A percentile compares a stretch with the other conserved stretches of the same genome.
Conservation (phyloP, 30 jellyfish, hydroid and myxozoan species). For the Aurelia sp. region DNA sequence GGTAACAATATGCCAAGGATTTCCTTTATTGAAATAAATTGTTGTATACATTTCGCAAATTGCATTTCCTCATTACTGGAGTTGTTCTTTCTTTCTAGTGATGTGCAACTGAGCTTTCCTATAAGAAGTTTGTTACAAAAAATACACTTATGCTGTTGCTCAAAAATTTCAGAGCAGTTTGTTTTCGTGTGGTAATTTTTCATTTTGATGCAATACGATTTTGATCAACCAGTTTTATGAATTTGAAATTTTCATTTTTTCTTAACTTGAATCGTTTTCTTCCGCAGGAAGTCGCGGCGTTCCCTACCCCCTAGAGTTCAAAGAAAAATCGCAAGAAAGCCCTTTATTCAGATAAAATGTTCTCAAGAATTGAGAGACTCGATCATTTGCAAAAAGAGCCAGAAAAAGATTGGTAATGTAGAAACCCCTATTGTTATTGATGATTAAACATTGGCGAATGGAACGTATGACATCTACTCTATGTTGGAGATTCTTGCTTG, state of each 20-base stretch:
- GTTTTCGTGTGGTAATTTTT: no score
- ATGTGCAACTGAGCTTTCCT: no score
- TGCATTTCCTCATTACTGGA: no score
- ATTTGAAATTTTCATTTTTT: not conserved
- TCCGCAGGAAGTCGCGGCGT: conserved; percentile 93
- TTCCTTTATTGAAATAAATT: no score
- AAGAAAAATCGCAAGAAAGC: conserved; percentile 96
- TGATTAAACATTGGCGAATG: conserved; percentile 43
- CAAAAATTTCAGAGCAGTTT: no score
- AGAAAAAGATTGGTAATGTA: conserved; percentile 58
- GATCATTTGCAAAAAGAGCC: conserved; percentile 83
- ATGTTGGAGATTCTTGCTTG: not conserved
- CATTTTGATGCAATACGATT: no score
- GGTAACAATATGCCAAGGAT: no score
- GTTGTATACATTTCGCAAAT: no score
- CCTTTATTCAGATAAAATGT: conserved; percentile 94
- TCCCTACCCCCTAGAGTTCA: conserved; percentile 95
- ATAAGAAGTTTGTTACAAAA: no score
- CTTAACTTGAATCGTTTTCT: not conserved
- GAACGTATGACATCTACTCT: not conserved
- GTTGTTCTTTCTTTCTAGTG: no score
- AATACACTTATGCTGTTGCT: no score
- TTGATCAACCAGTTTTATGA: no score
- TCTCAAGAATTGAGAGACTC: conserved; percentile 96
- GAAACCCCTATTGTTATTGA: conserved; percentile 83